Percentiles rank a stretch among this genome's conserved stretches.
Evolutionary conservation across 2,888 invertebrate genomes (phyloP).

Genomic region (Tetragonisca angustula): DNA sequence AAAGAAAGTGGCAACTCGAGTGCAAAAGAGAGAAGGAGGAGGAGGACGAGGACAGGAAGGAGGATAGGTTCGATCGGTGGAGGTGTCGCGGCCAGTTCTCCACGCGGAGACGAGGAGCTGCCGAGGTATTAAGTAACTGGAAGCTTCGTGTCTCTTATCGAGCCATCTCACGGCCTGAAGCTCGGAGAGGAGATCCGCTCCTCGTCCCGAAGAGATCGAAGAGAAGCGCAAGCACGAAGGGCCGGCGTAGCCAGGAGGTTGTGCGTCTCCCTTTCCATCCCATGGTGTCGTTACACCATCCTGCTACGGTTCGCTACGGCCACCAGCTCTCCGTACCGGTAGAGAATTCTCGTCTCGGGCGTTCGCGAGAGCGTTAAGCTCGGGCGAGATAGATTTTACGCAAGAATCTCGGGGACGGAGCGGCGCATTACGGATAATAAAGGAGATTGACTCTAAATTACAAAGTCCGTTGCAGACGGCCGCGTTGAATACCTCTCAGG

Average conservation of each 20-base stretch:
- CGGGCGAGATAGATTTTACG: conserved; percentile 58
- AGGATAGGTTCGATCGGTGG: conserved; percentile 1
- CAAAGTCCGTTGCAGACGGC: conserved; percentile 79
- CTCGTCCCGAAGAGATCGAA: neutral
- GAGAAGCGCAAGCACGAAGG: conserved; percentile 4
- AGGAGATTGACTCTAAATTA: conserved; percentile 80
- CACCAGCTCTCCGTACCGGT: neutral
- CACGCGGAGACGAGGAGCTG: neutral
- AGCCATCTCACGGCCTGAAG: conserved; percentile 30
- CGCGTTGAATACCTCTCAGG: conserved; percentile 78
- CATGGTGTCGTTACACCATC: neutral
- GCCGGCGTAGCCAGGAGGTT: neutral
- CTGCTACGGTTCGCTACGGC: neutral
- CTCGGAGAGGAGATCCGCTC: neutral
- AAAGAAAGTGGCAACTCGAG: neutral
- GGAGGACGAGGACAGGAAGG: no score
- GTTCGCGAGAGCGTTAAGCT: conserved; percentile 32
- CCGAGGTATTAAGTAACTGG: conserved; percentile 56
- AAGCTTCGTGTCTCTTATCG: conserved; percentile 52
- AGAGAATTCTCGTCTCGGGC: conserved; percentile 23
- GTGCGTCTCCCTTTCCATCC: neutral
- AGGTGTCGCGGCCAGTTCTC: conserved; percentile 20
- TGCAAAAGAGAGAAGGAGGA: neutral
- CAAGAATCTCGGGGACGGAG: conserved; percentile 63
- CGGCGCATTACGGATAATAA: conserved; percentile 76